These are phyloP conservation scores for Pseudomyrmex dendroicus DNA, from an alignment of 1,140 invertebrate genomes.

Conservation along the genomic window DNA sequence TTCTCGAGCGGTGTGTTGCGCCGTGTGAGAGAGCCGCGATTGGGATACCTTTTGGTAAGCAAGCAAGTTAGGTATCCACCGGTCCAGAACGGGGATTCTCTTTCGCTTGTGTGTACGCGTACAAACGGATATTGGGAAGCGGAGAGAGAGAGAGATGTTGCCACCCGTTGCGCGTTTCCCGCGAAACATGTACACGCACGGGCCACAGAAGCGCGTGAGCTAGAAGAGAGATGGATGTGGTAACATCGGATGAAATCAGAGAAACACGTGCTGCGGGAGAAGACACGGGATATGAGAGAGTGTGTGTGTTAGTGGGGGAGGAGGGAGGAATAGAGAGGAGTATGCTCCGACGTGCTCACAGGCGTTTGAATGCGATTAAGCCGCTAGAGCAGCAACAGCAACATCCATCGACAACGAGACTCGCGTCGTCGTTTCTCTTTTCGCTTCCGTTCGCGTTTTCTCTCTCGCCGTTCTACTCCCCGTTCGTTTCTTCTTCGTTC, in stretches of 20 bases:
- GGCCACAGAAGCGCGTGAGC: background rate
- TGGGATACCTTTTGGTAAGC: conserved; percentile 22
- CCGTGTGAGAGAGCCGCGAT: background rate
- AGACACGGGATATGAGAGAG: background rate
- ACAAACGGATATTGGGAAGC: conserved; percentile 15
- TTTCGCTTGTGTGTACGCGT: background rate
- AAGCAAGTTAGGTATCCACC: conserved; percentile 14
- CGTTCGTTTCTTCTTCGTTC: background rate
- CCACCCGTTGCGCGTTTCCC: conserved; percentile 26
- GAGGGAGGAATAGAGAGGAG: too few species aligned
- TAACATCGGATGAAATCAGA: conserved; percentile 51
- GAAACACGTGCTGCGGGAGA: conserved; percentile 21
- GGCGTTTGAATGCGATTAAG: conserved; percentile 58
- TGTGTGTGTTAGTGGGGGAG: too few species aligned
- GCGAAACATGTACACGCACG: conserved; percentile 20
- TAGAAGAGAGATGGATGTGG: background rate
- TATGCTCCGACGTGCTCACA: conserved; percentile 30
- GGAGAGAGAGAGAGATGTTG: background rate
- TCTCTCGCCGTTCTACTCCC: background rate
- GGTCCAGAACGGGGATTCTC: conserved; percentile 4
- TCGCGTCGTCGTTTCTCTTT: conserved; percentile 18
- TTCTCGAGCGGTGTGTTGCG: background rate
- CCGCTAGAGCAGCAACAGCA: conserved; percentile 36
- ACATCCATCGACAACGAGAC: conserved; percentile 16
- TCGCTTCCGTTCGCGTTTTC: conserved; percentile 14